phyloP scores from a whole-genome alignment of 2,888 invertebrate genomes.

The Heliconius sara region DNA sequence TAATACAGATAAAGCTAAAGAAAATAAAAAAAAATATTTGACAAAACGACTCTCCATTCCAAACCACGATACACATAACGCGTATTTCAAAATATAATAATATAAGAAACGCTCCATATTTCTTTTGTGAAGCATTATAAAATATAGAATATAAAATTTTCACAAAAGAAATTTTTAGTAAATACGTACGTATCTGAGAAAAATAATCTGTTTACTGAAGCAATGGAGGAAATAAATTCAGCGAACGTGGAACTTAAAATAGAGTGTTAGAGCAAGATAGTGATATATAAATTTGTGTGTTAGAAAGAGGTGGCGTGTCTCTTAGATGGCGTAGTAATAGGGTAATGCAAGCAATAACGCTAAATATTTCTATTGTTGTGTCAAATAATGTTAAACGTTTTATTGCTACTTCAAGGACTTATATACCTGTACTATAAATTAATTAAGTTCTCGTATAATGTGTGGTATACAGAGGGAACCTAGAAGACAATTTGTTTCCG shows the following conservation, averaged over 20 bases:
- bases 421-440: not conserved
- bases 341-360: constrained; percentile 57
- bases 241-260: constrained; percentile 54
- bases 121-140: constrained; percentile 9
- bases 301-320: constrained; percentile 44
- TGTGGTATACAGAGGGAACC: not conserved
- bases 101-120: constrained; percentile 8
- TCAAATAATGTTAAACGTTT: not conserved
- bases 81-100: not conserved
- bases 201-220: constrained; percentile 52
- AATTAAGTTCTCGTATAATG: not conserved
- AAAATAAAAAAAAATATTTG: not conserved
- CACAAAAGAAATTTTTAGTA: constrained; percentile 33
- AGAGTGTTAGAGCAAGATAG: constrained; percentile 47
- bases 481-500: not conserved
- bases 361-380: constrained; percentile 44
- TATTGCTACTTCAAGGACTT: not conserved
- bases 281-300: constrained; percentile 37
- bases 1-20: not conserved
- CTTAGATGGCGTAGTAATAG: constrained; percentile 55
- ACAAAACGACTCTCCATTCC: not conserved
- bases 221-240: constrained; percentile 54
- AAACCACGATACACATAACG: constrained; percentile 1
- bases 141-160: constrained; percentile 31
- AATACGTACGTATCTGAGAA: constrained; percentile 47